Conservation (phyloP, 2,888 invertebrate genomes). For the Andrena praecox region DNA sequence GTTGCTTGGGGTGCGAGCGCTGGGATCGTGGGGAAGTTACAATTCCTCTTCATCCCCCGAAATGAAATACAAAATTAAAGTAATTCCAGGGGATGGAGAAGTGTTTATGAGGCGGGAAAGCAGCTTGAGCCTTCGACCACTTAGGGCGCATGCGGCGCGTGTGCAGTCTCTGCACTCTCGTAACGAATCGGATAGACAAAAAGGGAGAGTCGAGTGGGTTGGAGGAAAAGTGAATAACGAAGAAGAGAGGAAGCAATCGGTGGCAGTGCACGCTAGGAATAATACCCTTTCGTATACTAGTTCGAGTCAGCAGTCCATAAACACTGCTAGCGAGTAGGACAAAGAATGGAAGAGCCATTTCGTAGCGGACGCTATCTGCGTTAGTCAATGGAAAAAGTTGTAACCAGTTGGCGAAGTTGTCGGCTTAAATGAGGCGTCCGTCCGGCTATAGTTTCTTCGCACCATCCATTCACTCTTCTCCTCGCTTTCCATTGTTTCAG, state of each 20-base stretch:
- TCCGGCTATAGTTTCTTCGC: constrained; percentile 44
- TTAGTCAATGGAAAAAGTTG: constrained; percentile 76
- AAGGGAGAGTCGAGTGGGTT: too few species aligned
- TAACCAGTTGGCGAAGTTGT: constrained; percentile 71
- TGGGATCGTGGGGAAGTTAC: too few species aligned
- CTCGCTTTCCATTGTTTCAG: constrained; percentile 34
- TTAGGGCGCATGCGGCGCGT: too few species aligned
- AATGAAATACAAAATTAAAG: too few species aligned
- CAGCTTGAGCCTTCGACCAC: too few species aligned
- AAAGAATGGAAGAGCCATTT: constrained; percentile 35
- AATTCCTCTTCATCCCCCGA: too few species aligned
- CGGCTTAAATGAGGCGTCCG: constrained; percentile 64
- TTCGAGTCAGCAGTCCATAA: constrained; percentile 23
- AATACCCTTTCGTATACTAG: constrained; percentile 1
- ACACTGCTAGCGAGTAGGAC: constrained; percentile 18
- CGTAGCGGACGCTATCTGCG: constrained; percentile 53
- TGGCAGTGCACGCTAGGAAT: background rate
- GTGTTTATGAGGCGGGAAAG: too few species aligned
- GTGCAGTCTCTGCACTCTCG: too few species aligned
- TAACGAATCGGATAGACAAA: too few species aligned
- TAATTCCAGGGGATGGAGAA: too few species aligned
- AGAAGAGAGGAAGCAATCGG: constrained; percentile 6
- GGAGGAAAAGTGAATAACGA: constrained; percentile 2
- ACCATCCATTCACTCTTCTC: constrained; percentile 19
- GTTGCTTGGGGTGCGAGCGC: too few species aligned